Conservation (phyloP, 2,888 invertebrate species). For the Tridacna gigas region DNA sequence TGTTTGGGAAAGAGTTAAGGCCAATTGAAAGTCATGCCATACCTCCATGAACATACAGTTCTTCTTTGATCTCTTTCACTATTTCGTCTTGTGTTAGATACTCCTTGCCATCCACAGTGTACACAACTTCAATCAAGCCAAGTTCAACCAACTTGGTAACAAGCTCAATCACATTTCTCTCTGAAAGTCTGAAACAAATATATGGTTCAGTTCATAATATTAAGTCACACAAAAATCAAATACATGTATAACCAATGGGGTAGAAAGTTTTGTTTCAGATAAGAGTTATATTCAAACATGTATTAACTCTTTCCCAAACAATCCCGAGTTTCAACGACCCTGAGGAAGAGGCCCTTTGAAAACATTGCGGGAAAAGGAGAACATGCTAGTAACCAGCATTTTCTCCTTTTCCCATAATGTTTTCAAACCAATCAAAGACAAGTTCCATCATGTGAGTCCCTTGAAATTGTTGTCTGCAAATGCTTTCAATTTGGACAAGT, state of each 20-base stretch:
- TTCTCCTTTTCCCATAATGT: slow-evolving; percentile 10
- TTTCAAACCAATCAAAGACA: neutral
- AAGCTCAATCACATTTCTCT: slow-evolving; percentile 98
- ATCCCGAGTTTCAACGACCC: neutral
- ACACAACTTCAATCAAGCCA: slow-evolving; percentile 94
- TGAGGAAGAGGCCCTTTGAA: neutral
- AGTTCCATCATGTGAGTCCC: too few species aligned
- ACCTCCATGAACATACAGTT: slow-evolving; percentile 93
- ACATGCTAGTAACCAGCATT: neutral
- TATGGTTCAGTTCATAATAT: too few species aligned
- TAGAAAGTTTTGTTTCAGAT: neutral
- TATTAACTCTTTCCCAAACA: neutral
- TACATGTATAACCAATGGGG: neutral
- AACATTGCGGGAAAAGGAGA: neutral
- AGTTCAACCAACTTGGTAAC: slow-evolving; percentile 93
- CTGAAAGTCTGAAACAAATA: slow-evolving; percentile 91
- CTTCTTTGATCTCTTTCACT: slow-evolving; percentile 95
- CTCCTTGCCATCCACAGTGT: slow-evolving; percentile 97
- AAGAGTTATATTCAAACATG: neutral
- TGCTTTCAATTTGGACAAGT: too few species aligned
- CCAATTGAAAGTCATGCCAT: slow-evolving; percentile 28
- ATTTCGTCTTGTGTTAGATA: slow-evolving; percentile 97
- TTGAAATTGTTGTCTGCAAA: too few species aligned
- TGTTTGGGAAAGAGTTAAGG: too few species aligned
- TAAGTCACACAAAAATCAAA: too few species aligned